phyloP scores from a whole-genome alignment of 1,140 invertebrate genomes.

The Elysia chlorotica region DNA sequence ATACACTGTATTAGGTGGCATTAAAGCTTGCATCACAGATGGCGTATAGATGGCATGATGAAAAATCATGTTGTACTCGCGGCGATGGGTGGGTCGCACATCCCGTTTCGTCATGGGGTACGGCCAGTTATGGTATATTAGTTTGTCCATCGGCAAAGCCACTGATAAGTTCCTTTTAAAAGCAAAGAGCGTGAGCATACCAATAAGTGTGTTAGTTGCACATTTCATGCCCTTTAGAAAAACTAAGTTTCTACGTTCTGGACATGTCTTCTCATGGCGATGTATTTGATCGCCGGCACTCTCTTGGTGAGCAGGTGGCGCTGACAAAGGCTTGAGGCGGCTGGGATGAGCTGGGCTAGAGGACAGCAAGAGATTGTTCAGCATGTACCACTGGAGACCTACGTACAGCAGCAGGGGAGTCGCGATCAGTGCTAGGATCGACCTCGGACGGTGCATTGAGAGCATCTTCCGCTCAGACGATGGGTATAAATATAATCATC shows the following conservation, averaged over 20 bases:
- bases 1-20: conserved; percentile 42
- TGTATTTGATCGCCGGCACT: too few species aligned
- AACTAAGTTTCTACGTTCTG: conserved; percentile 36
- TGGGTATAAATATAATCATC: too few species aligned
- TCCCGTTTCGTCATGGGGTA: conserved; percentile 34
- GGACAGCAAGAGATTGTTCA: too few species aligned
- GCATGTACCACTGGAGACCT: too few species aligned
- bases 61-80: conserved; percentile 42
- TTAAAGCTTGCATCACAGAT: conserved; percentile 37
- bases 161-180: conserved; percentile 36
- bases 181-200: conserved; percentile 38
- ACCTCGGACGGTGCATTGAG: too few species aligned
- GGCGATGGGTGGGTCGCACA: conserved; percentile 31
- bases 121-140: conserved; percentile 49
- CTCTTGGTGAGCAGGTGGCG: too few species aligned
- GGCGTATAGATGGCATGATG: conserved; percentile 52
- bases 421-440: too few species aligned
- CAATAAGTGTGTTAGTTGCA: conserved; percentile 38
- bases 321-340: too few species aligned
- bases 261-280: conserved; percentile 6
- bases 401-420: too few species aligned
- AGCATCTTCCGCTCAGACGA: too few species aligned
- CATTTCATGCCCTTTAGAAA: conserved; percentile 48
- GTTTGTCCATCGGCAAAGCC: conserved; percentile 31
- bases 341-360: too few species aligned